Base-by-base conservation (phyloP, 2,797 vertebrate genomes). In the Silurus lanzhouensis region DNA sequence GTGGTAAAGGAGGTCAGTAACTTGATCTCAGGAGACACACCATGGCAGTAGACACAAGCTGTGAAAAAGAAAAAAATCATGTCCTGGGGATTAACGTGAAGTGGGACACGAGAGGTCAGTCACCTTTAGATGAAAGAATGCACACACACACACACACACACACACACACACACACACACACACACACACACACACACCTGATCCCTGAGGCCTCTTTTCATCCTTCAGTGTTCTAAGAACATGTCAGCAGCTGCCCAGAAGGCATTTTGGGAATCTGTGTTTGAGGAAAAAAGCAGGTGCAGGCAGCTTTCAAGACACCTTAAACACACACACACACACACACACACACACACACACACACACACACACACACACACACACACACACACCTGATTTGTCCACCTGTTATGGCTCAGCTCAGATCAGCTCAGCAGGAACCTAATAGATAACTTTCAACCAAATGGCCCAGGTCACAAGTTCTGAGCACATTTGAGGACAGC, bases 281-380 rank as follows among this genome's bases (percentile, higher is more conserved):
- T 92, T 93, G 94, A 94, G 92, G 91, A 93, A 94, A 92, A 90
- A 90, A 91, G 94, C 95, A 96, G 95, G 94, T 96, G 94, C 92
- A 88, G 90, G 61, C 78, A 82, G 82, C 78, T 85, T 92, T 91
- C 91, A 93, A 93, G 92, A 94, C 93, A 93, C 89, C 86, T 90
- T 90, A 20, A 75, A 92, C 90, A 87, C 89, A 91, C 92, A 87
- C 90, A 25, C 31, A 48, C 10, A 48, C 44, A 74, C 79, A 86
- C 77, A 76, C 75, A 91, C 90, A 92, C 90, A 87, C 90, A 90
- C 92, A 85, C 90, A 90, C 60, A 78, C 48, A 70, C 68, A 79
- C 64, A 87, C 88, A n/a, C n/a, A n/a, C n/a, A n/a, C n/a, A n/a
- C n/a, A n/a, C n/a, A n/a, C n/a, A 84, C 86, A 91, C 88, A 64